A percentile compares a stretch with the other conserved stretches of the same genome.
phyloP scores from a whole-genome alignment of 2,888 invertebrate genomes.

The Acholoe squamosa region DNA sequence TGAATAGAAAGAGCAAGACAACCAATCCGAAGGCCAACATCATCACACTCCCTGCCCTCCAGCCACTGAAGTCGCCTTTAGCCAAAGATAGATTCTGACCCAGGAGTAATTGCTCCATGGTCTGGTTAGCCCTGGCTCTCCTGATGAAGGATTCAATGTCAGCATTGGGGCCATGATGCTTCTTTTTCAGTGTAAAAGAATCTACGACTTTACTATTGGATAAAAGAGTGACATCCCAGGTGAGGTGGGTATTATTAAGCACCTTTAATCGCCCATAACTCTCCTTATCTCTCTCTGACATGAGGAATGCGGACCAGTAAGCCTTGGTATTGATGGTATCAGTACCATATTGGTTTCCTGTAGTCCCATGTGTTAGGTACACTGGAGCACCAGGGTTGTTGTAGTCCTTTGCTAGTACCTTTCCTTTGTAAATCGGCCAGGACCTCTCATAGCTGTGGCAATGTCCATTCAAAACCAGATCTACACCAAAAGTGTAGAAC shows the following conservation, averaged over 20 bases:
- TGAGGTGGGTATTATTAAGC: slow-evolving; percentile 3
- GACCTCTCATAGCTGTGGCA: slow-evolving; percentile 78
- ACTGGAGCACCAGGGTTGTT: slow-evolving; percentile 75
- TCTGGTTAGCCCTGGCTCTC: slow-evolving; percentile 21
- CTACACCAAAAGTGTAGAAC: slow-evolving; percentile 77
- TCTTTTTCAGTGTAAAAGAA: neutral
- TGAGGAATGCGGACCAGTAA: slow-evolving; percentile 57
- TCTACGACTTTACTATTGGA: neutral
- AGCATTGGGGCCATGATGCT: slow-evolving; percentile 30
- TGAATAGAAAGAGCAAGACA: slow-evolving; percentile 28
- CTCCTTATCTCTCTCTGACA: slow-evolving; percentile 49
- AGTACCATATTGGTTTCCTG: slow-evolving; percentile 51
- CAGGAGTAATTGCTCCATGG: slow-evolving; percentile 33
- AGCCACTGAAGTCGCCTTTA: slow-evolving; percentile 35
- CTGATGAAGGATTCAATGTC: slow-evolving; percentile 42
- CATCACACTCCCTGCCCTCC: neutral
- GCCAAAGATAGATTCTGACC: slow-evolving; percentile 50
- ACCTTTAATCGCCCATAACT: slow-evolving; percentile 46
- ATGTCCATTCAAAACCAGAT: slow-evolving; percentile 76
- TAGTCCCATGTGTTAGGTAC: slow-evolving; percentile 75
- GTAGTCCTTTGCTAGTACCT: slow-evolving; percentile 72
- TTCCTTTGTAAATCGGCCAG: slow-evolving; percentile 76
- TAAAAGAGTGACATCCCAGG: neutral
- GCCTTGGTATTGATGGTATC: neutral
- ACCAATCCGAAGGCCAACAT: slow-evolving; percentile 32